Percentiles rank a stretch among this genome's conserved stretches.
phyloP scores from a whole-genome alignment of 2,888 invertebrate genomes.

The Epsilonema sp. region DNA sequence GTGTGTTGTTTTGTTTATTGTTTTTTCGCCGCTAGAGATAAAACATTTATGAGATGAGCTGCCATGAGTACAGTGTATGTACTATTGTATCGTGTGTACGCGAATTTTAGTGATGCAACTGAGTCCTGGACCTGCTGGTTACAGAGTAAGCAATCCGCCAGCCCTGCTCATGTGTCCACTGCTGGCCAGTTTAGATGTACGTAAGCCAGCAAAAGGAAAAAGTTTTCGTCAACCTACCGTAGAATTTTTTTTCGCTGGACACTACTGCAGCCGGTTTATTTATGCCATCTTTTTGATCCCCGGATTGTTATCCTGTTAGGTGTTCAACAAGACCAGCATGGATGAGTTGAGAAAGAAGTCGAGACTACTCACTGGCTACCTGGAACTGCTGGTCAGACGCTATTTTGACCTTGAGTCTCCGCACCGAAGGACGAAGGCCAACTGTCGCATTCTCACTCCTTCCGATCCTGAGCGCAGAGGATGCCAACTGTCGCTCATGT shows the following conservation, averaged over 20 bases:
- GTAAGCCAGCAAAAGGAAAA: too few species aligned
- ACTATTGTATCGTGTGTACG: too few species aligned
- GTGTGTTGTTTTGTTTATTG: too few species aligned
- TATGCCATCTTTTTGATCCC: too few species aligned
- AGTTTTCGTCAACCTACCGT: too few species aligned
- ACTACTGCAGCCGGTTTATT: too few species aligned
- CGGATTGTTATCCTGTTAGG: conserved; percentile 30
- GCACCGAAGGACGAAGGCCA: conserved; percentile 15
- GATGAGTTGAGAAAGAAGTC: conserved; percentile 34
- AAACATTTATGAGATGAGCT: too few species aligned
- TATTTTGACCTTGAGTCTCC: conserved; percentile 13
- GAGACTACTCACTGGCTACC: conserved; percentile 37
- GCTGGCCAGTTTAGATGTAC: conserved; percentile 33
- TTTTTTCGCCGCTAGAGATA: too few species aligned
- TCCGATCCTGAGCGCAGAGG: conserved; percentile 36
- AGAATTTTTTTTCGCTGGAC: too few species aligned
- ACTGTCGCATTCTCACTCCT: conserved; percentile 37
- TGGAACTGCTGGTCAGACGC: conserved; percentile 33
- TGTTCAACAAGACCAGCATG: conserved; percentile 35
- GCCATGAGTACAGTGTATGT: too few species aligned
- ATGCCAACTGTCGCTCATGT: conserved; percentile 37
- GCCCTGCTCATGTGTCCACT: conserved; percentile 34
- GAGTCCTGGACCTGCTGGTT: conserved; percentile 34
- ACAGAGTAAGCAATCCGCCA: conserved; percentile 38
- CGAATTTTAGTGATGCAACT: conserved; percentile 33